These are phyloP conservation scores for Myotis pilosus DNA, from an alignment of 2,797 vertebrate genomes.

Conservation along the genomic window DNA sequence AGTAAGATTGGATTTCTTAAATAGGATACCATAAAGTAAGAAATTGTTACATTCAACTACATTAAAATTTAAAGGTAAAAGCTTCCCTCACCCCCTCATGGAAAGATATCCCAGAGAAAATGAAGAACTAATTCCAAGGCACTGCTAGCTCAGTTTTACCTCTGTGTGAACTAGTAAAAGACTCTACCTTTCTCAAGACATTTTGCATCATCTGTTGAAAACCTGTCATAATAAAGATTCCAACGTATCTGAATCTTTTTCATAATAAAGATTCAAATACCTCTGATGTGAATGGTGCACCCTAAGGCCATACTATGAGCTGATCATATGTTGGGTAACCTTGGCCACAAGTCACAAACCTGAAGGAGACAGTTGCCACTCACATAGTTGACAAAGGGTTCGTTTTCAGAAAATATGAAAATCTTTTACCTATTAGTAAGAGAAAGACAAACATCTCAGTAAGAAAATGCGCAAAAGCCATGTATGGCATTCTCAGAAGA, in stretches of 20 bases:
- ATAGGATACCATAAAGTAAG: neutral
- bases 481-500: neutral
- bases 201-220: neutral
- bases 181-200: neutral
- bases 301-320: accelerated
- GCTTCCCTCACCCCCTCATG: neutral
- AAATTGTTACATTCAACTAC: neutral
- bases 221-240: neutral
- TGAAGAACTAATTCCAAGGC: neutral
- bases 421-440: neutral
- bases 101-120: neutral
- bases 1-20: neutral
- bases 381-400: neutral
- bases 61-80: neutral
- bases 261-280: neutral
- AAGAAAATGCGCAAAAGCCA: neutral
- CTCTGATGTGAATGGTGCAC: neutral
- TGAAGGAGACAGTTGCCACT: neutral
- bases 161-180: neutral
- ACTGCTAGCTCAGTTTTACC: neutral
- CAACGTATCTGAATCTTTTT: neutral
- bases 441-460: neutral
- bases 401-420: neutral
- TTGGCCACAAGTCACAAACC: neutral
- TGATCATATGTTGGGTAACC: neutral